A percentile compares a stretch with the other conserved stretches of the same genome.
These are phyloP conservation scores for Yponomeuta malinellus DNA, from an alignment of 2,888 invertebrate species.

Conservation along the genomic window DNA sequence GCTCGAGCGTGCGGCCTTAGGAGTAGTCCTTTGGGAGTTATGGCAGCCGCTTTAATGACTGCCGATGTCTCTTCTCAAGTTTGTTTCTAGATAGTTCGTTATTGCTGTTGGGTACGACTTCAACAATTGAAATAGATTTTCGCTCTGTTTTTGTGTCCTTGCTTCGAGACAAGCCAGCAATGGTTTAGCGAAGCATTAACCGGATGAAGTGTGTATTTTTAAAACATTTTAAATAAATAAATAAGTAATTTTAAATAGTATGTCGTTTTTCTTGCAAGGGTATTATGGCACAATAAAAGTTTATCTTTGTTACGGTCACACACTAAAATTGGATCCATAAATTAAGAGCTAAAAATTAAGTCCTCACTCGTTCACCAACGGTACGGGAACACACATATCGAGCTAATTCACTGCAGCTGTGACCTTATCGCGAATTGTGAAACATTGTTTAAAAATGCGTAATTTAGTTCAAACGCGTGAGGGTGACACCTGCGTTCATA, in stretches of 20 bases:
- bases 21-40: constrained; percentile 64
- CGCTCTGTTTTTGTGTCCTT: not conserved
- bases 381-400: not conserved
- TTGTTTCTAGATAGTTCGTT: constrained; percentile 26
- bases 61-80: constrained; percentile 63
- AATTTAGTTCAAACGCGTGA: constrained; percentile 68
- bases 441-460: constrained; percentile 58
- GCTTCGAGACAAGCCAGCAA: too few species aligned
- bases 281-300: not conserved
- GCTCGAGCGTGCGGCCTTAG: constrained; percentile 69
- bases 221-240: too few species aligned
- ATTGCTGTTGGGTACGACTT: constrained; percentile 1
- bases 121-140: not conserved
- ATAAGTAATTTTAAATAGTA: not conserved
- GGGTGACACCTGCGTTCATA: constrained; percentile 68
- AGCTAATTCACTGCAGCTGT: constrained; percentile 59
- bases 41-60: constrained; percentile 69
- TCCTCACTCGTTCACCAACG: not conserved
- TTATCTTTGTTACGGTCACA: not conserved
- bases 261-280: not conserved
- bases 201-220: too few species aligned
- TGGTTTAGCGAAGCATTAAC: too few species aligned
- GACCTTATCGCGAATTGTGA: constrained; percentile 57
- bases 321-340: not conserved
- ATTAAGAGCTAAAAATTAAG: not conserved